Percentiles rank a stretch among this genome's conserved stretches.
Evolutionary conservation across 1,140 invertebrate species (phyloP).

Genomic region (Cotesia glomerata): DNA sequence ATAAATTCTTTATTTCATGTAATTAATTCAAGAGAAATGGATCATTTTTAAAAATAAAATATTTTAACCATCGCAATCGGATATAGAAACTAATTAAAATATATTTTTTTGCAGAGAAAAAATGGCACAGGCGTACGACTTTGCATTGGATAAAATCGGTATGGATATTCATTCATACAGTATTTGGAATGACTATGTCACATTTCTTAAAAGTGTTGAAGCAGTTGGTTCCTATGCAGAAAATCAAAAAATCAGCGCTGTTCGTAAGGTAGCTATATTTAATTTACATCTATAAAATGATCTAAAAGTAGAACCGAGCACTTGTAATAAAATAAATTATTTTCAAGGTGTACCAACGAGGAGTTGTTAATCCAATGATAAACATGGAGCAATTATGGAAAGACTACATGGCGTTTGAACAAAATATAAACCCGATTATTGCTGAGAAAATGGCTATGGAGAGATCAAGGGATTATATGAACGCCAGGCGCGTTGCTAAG

Average conservation of each 20-base stretch:
- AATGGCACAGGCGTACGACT: conserved; percentile 99
- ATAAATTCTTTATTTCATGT: no score
- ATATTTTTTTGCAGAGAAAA: conserved; percentile 81
- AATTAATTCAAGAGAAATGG: no score
- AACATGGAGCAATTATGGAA: conserved; percentile 99
- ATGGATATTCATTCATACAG: conserved; percentile 96
- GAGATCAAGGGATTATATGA: conserved; percentile 94
- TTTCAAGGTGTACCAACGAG: conserved; percentile 86
- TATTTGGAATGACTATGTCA: conserved; percentile 98
- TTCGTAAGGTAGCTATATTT: conserved; percentile 78
- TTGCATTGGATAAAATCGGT: conserved; percentile 98
- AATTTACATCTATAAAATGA: not conserved
- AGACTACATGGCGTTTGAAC: conserved; percentile 94
- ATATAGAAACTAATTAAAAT: not conserved
- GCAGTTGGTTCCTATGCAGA: conserved; percentile 98
- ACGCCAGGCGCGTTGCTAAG: conserved; percentile 94
- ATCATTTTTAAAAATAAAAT: no score
- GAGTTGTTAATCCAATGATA: conserved; percentile 95
- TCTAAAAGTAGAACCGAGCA: no score
- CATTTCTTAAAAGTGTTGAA: conserved; percentile 96
- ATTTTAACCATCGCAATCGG: no score
- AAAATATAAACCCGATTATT: conserved; percentile 96
- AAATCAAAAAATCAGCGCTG: conserved; percentile 98
- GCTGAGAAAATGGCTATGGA: conserved; percentile 93
- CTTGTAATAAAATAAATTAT: no score